phyloP scores from a whole-genome alignment of 2,888 invertebrate genomes.

The Petrolisthes manimaculis region DNA sequence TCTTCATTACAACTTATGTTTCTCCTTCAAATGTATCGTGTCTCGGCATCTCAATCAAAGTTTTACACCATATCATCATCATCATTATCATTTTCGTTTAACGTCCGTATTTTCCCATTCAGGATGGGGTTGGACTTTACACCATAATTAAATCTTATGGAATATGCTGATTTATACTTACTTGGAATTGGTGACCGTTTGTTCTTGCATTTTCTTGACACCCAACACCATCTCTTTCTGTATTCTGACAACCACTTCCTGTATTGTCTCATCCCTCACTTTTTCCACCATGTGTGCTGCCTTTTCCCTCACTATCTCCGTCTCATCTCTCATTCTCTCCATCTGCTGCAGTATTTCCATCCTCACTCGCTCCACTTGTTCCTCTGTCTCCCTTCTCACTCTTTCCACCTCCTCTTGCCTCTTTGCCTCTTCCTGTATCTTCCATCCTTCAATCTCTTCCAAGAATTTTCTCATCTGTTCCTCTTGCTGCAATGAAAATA shows the following conservation, averaged over 20 bases:
- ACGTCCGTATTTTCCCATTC: no score
- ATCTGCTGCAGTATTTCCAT: slow-evolving; percentile 10
- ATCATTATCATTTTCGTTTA: no score
- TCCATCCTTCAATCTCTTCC: not conserved
- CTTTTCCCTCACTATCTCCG: not conserved
- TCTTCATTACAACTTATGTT: no score
- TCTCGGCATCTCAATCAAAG: no score
- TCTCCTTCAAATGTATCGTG: no score
- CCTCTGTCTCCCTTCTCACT: slow-evolving; percentile 7
- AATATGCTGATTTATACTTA: no score
- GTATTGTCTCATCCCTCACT: not conserved
- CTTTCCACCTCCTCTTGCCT: not conserved
- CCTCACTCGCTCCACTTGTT: slow-evolving; percentile 9
- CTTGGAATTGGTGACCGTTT: no score
- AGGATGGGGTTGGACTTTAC: no score
- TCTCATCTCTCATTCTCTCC: slow-evolving; percentile 1
- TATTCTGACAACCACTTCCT: not conserved
- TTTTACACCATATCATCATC: no score
- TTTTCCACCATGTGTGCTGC: not conserved
- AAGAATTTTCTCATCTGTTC: not conserved
- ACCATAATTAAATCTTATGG: no score
- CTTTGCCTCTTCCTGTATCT: not conserved
- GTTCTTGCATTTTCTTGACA: no score
- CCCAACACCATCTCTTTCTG: not conserved
- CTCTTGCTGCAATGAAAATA: not conserved